phyloP scores from a whole-genome alignment of 1,140 invertebrate genomes.

The Temnothorax curvispinosus region DNA sequence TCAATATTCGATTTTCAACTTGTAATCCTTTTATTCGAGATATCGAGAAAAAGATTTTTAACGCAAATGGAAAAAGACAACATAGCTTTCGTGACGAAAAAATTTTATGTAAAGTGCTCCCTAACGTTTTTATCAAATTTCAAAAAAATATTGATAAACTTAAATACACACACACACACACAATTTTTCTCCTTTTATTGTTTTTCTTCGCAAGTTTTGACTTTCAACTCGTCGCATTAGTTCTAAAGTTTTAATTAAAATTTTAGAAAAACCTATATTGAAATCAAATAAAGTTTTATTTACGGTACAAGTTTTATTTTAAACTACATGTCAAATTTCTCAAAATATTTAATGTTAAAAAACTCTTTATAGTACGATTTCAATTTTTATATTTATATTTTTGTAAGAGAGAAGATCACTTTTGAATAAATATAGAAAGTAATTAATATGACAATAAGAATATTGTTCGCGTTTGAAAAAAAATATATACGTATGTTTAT shows the following conservation, averaged over 20 bases:
- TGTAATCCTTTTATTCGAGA: neutral
- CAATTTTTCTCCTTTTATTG: neutral
- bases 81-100: neutral
- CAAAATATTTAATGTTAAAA: neutral
- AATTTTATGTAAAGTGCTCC: constrained; percentile 8
- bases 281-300: constrained; percentile 3
- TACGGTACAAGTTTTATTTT: neutral
- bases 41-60: neutral
- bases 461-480: neutral
- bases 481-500: neutral
- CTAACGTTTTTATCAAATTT: neutral
- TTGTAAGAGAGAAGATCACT: neutral
- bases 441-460: neutral
- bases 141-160: neutral
- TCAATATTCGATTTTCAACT: constrained; percentile 1
- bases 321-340: neutral
- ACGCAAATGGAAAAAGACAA: neutral
- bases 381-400: neutral
- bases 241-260: constrained; percentile 1
- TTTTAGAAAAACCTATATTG: neutral
- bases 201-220: neutral
- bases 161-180: too few species aligned
- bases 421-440: neutral
- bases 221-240: neutral
- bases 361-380: neutral